Evolutionary conservation across 1,140 invertebrate genomes (phyloP), one percentile per base, ranked within the genome.

Genomic region (Pteromalus puparum): DNA sequence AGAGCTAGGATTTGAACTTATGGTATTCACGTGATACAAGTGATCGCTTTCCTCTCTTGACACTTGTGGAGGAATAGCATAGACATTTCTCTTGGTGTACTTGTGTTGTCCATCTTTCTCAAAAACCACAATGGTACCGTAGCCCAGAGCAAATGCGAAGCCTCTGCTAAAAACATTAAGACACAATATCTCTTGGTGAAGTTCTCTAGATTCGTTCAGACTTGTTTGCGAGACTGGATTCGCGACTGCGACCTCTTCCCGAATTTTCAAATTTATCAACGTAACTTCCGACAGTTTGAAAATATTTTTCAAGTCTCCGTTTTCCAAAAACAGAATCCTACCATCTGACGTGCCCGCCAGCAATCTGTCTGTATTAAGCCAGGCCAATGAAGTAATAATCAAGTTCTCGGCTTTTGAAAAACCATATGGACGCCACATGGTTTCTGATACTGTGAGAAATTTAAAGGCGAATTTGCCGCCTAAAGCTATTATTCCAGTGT

Each of bases 401-500:
- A 97, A 94, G 86, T 95, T 95, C 87, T 98, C 97, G 26, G 96
- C 95, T 91, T 97, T 97, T 82, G 95, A 95, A 92, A 96, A 97
- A 26, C 97, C 96, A 91, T 96, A 97, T 78, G 97, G 96, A 48
- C 97, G 94, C 95, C 97, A 96, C 7, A 96, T 94, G 1, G 95
- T 96, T 90, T 98, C 97, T n/a, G 95, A 95, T 48, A 96, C 95
- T 42, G 96, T 96, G 89, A 97, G 94, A 79, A 97, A 95, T 87
- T 96, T 95, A 88, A 98, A 96, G 0, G 95, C 94, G 21, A 95
- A 95, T 38, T 94, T 94, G 15, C 97, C 97, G 67, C 96, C 95
- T 12, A 97, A 93, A 67, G 96, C 96, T 1, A 97, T 90, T 73
- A 97, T 94, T 13, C 96, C 96, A 26, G 94, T 93, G 88, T 98